Conservation (phyloP, 2,888 invertebrate genomes). For the Phaedon cochleariae region DNA sequence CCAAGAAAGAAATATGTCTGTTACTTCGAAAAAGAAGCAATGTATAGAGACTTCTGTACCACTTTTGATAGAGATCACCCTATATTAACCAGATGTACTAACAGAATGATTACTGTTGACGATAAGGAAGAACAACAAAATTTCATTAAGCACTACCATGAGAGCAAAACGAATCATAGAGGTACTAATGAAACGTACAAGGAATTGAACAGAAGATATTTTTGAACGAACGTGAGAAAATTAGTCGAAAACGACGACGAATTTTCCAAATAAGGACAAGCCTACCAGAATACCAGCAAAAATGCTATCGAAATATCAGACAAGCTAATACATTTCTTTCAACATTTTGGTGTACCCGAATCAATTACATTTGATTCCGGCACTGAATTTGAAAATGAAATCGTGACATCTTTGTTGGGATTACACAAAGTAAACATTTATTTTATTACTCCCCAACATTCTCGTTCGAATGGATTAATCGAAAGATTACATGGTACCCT, state of each 20-base stretch:
- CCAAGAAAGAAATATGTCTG: too few species aligned
- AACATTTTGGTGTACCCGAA: not conserved
- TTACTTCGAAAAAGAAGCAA: too few species aligned
- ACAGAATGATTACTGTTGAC: too few species aligned
- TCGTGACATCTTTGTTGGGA: not conserved
- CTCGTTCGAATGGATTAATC: conserved; percentile 1
- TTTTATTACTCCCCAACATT: not conserved
- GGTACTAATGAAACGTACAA: not conserved
- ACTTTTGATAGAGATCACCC: too few species aligned
- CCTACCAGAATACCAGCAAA: not conserved
- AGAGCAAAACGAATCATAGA: too few species aligned
- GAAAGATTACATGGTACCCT: conserved; percentile 7
- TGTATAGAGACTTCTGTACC: too few species aligned
- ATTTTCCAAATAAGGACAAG: not conserved
- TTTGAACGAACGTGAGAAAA: not conserved
- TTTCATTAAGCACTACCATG: too few species aligned
- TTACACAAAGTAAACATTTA: not conserved
- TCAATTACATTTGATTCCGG: not conserved
- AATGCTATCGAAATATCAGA: not conserved
- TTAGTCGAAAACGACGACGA: not conserved
- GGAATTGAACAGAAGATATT: not conserved
- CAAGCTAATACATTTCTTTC: not conserved
- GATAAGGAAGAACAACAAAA: too few species aligned
- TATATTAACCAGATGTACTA: too few species aligned
- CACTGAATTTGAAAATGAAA: not conserved